Conservation (phyloP, 2,113 vertebrate genomes). For the Turnix velox region DNA sequence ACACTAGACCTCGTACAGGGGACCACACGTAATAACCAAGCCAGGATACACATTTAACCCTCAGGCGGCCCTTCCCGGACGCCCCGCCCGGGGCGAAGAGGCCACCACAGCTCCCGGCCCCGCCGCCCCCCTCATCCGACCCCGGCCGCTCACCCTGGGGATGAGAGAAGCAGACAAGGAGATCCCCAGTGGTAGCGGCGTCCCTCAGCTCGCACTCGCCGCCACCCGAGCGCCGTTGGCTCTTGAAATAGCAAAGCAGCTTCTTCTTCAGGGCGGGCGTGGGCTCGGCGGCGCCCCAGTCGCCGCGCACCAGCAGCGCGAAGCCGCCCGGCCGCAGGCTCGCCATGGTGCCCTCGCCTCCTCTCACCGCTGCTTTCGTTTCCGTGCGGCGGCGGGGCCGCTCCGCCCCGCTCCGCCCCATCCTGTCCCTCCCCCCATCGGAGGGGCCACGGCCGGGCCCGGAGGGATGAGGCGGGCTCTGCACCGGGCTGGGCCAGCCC, state of each 20-base stretch:
- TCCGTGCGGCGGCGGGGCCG: fast-evolving
- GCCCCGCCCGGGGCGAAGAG: background rate
- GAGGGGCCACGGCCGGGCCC: fast-evolving
- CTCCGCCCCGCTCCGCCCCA: background rate
- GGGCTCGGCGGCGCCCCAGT: background rate
- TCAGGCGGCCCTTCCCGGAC: fast-evolving
- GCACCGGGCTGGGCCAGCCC: no score
- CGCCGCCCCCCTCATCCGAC: background rate
- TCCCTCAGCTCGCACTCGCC: constrained; percentile 77
- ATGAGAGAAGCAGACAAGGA: constrained; percentile 59
- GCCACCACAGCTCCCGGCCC: background rate
- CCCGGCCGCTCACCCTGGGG: background rate
- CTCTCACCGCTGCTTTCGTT: background rate
- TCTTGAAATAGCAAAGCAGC: constrained; percentile 81
- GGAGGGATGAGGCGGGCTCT: no score
- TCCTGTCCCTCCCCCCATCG: no score
- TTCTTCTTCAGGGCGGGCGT: constrained; percentile 63
- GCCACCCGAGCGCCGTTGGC: constrained; percentile 74
- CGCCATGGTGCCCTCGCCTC: background rate
- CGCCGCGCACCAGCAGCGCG: background rate
- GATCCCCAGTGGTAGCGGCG: background rate
- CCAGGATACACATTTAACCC: fast-evolving
- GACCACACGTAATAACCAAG: fast-evolving
- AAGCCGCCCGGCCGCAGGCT: background rate
- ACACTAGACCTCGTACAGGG: fast-evolving